Evolutionary conservation across 2,888 invertebrate genomes (phyloP).

Genomic region (Apantesis nais): DNA sequence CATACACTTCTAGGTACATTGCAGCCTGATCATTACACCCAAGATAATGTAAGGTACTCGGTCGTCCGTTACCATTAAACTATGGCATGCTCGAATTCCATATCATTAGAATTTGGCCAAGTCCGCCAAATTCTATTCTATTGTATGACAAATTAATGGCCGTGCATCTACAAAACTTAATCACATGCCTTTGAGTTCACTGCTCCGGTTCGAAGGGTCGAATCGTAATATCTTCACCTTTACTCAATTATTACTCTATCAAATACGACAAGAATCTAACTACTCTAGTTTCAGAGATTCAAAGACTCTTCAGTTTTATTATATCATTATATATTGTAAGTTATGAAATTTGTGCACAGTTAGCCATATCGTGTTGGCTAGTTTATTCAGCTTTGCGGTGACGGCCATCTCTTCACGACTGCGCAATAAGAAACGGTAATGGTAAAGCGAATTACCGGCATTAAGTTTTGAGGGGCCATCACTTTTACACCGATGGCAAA

Average conservation of each 20-base stretch:
- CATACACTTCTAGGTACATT: constrained; percentile 67
- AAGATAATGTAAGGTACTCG: constrained; percentile 47
- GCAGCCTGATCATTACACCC: constrained; percentile 66
- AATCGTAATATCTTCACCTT: background rate
- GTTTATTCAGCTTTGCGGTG: constrained; percentile 62
- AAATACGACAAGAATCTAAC: background rate
- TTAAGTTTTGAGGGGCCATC: constrained; percentile 39
- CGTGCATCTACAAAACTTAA: constrained; percentile 21
- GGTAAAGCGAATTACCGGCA: constrained; percentile 54
- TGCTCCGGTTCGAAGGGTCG: background rate
- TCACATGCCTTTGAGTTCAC: background rate
- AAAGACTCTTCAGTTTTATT: background rate
- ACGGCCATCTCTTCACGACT: constrained; percentile 59
- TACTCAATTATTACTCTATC: background rate
- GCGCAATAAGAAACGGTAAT: constrained; percentile 57
- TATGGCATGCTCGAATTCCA: constrained; percentile 31
- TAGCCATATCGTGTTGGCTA: constrained; percentile 51
- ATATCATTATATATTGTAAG: constrained; percentile 9
- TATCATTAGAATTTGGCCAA: constrained; percentile 23
- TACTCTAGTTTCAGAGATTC: background rate
- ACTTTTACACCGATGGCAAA: constrained; percentile 26
- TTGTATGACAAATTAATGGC: constrained; percentile 22
- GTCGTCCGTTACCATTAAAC: constrained; percentile 43
- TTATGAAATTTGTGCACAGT: constrained; percentile 53
- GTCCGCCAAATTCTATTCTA: too few species aligned